Conservation (phyloP, 2,113 vertebrate species). For the Upupa epops region DNA sequence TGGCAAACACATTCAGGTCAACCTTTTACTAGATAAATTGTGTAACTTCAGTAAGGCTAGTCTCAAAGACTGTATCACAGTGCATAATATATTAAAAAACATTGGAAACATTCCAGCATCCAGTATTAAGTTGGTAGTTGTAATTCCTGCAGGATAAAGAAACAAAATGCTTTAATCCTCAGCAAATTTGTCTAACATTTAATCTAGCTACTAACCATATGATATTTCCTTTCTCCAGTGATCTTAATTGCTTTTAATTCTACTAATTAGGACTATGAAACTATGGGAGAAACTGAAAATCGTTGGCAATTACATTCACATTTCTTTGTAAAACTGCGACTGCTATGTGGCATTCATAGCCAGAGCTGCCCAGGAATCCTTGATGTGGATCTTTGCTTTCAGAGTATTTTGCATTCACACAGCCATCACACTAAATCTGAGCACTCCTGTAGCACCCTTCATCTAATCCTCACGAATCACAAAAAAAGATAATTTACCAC, state of each 20-base stretch:
- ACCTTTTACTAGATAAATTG: conserved; percentile 18
- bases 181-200: conserved; percentile 56
- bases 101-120: conserved; percentile 54
- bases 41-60: conserved; percentile 38
- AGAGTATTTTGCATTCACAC: neutral
- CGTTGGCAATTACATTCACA: neutral
- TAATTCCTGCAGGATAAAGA: conserved; percentile 71
- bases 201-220: conserved; percentile 66
- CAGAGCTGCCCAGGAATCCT: neutral
- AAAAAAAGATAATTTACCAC: neutral
- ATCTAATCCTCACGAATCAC: neutral
- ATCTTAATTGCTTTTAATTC: conserved; percentile 56
- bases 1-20: conserved; percentile 52
- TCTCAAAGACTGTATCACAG: conserved; percentile 40
- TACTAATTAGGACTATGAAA: conserved; percentile 36
- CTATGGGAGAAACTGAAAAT: neutral
- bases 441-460: neutral
- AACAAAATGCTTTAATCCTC: conserved; percentile 69
- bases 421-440: neutral
- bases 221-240: conserved; percentile 37
- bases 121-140: conserved; percentile 62
- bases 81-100: conserved; percentile 63
- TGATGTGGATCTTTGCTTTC: neutral
- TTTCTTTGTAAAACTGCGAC: neutral
- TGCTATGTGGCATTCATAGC: neutral